phyloP scores from a whole-genome alignment of 2,113 vertebrate species.

The Athene noctua region DNA sequence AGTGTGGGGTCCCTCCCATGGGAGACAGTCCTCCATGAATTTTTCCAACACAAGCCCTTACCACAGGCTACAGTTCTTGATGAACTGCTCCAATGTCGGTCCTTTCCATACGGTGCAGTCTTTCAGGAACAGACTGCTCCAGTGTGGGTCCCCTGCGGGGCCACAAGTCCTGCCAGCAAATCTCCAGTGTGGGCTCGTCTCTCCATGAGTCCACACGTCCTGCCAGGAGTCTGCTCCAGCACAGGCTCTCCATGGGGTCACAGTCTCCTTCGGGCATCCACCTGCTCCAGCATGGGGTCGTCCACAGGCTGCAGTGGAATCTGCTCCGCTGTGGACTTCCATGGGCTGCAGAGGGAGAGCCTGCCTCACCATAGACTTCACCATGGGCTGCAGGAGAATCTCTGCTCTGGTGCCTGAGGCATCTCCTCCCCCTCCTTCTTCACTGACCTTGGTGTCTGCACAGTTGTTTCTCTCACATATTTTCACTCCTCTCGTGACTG shows the following conservation, averaged over 20 bases:
- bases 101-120: neutral
- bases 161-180: neutral
- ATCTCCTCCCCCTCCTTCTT: neutral
- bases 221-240: neutral
- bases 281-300: neutral
- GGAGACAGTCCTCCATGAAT: neutral
- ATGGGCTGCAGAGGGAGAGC: neutral
- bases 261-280: neutral
- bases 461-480: neutral
- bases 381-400: fast-evolving
- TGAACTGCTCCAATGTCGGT: too few relatives aligned
- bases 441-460: neutral
- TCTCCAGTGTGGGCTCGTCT: neutral
- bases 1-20: neutral
- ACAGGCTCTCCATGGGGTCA: neutral
- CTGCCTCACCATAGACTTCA: neutral
- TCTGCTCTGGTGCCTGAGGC: neutral
- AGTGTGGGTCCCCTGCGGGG: neutral
- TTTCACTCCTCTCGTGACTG: neutral
- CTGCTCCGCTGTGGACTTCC: too few relatives aligned
- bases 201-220: neutral
- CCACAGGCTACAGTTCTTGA: neutral
- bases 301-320: too few relatives aligned
- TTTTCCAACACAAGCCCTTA: neutral
- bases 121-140: neutral